Evolutionary conservation across 2,888 invertebrate species (phyloP).

Genomic region (Nebria salina): DNA sequence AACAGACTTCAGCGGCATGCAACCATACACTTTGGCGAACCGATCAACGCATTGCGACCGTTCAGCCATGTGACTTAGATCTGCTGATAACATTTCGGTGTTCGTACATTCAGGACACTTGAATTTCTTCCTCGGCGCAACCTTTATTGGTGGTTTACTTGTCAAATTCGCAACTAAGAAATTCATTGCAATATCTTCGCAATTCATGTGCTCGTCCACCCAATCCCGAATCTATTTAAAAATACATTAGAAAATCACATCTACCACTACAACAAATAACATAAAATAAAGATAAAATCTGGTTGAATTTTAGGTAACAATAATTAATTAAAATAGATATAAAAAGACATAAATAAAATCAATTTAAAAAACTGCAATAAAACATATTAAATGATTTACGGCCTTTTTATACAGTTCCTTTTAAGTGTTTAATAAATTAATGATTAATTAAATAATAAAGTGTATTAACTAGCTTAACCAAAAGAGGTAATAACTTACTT

Average conservation of each 20-base stretch:
- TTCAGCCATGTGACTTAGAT: conserved; percentile 91
- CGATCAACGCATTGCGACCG: conserved; percentile 89
- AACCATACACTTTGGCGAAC: conserved; percentile 79
- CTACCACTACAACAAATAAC: background rate
- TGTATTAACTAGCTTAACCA: background rate
- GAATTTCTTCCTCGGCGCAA: conserved; percentile 94
- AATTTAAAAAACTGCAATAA: background rate
- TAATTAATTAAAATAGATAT: too few relatives aligned
- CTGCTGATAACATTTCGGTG: conserved; percentile 93
- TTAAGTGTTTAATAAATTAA: background rate
- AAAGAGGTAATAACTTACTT: conserved; percentile 65
- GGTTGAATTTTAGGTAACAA: too few relatives aligned
- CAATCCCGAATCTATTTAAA: conserved; percentile 66
- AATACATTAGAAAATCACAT: background rate
- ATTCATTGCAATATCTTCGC: conserved; percentile 98
- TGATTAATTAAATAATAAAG: background rate
- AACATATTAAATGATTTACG: background rate
- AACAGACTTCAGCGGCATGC: conserved; percentile 87
- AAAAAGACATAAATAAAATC: too few relatives aligned
- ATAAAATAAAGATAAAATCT: too few relatives aligned
- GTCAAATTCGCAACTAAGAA: conserved; percentile 94
- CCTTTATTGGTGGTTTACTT: conserved; percentile 92
- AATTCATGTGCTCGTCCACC: conserved; percentile 97
- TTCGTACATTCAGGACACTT: conserved; percentile 95
- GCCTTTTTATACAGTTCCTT: background rate